phyloP scores from a whole-genome alignment of 2,888 invertebrate species.

The Drosophila incognita region DNA sequence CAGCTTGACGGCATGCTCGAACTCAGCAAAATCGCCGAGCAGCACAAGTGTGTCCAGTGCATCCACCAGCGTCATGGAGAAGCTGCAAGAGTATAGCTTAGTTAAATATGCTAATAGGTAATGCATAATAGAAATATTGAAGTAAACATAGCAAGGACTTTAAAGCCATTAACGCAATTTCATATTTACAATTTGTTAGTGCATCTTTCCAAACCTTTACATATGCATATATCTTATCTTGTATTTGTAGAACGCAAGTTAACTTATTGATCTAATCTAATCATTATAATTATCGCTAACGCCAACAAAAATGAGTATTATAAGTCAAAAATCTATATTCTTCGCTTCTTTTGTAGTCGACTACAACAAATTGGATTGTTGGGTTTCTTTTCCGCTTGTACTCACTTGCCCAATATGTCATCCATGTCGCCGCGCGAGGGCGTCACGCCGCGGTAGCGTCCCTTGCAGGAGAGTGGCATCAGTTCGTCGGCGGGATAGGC shows the following conservation, averaged over 20 bases:
- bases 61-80: slow-evolving; percentile 97
- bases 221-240: not conserved
- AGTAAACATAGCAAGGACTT: not conserved
- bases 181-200: not conserved
- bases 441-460: slow-evolving; percentile 94
- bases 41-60: slow-evolving; percentile 96
- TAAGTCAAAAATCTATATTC: not conserved
- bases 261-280: not conserved
- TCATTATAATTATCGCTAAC: not conserved
- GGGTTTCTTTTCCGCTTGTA: slow-evolving; percentile 20
- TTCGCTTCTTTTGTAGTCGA: not conserved
- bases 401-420: slow-evolving; percentile 98
- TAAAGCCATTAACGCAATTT: not conserved
- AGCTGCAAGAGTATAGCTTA: slow-evolving; percentile 88
- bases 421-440: slow-evolving; percentile 98
- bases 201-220: not conserved
- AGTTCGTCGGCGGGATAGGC: slow-evolving; percentile 99
- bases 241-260: not conserved
- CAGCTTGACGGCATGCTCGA: slow-evolving; percentile 94
- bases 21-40: slow-evolving; percentile 96
- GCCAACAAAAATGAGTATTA: not conserved
- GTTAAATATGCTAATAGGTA: not conserved
- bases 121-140: not conserved
- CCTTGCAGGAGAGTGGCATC: slow-evolving; percentile 98
- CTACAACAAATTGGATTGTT: not conserved